Evolutionary conservation across 2,888 invertebrate genomes (phyloP).

Genomic region (Pemphredon lugubris): DNA sequence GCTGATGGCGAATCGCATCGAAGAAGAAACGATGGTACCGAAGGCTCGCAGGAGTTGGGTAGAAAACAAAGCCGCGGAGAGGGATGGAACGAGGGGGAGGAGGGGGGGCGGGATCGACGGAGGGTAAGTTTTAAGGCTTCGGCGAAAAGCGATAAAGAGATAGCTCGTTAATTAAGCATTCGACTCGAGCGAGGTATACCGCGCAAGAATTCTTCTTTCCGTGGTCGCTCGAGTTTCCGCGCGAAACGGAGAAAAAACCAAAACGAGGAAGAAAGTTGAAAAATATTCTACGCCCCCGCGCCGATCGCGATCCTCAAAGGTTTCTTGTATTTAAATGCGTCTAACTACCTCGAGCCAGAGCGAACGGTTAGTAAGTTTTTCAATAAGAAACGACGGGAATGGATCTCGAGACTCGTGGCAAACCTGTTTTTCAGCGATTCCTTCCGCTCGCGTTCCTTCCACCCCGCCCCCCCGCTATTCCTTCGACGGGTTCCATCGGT

Average conservation of each 20-base stretch:
- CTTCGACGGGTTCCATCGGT: conserved; percentile 4
- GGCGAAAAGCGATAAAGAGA: too few species aligned
- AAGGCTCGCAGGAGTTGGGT: too few species aligned
- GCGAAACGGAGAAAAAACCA: too few species aligned
- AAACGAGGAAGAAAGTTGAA: conserved; percentile 20
- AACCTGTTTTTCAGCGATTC: conserved; percentile 3
- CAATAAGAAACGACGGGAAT: conserved; percentile 15
- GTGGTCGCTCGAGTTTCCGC: conserved; percentile 6
- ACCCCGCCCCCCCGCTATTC: conserved; percentile 3
- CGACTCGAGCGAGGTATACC: conserved; percentile 17
- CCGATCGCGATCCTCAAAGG: neutral
- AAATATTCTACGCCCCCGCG: neutral
- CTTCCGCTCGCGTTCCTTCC: conserved; percentile 8
- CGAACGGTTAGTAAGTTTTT: conserved; percentile 8
- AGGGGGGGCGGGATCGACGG: neutral
- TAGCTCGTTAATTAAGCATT: conserved; percentile 68
- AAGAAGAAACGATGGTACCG: too few species aligned
- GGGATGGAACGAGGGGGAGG: neutral
- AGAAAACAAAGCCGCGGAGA: too few species aligned
- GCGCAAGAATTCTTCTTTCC: neutral
- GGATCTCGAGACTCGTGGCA: neutral
- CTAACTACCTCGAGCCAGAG: neutral
- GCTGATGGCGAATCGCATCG: conserved; percentile 12
- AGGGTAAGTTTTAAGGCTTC: neutral
- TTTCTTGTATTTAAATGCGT: neutral